These are phyloP conservation scores for Prionace glauca DNA, from an alignment of 2,797 vertebrate species.

Conservation along the genomic window DNA sequence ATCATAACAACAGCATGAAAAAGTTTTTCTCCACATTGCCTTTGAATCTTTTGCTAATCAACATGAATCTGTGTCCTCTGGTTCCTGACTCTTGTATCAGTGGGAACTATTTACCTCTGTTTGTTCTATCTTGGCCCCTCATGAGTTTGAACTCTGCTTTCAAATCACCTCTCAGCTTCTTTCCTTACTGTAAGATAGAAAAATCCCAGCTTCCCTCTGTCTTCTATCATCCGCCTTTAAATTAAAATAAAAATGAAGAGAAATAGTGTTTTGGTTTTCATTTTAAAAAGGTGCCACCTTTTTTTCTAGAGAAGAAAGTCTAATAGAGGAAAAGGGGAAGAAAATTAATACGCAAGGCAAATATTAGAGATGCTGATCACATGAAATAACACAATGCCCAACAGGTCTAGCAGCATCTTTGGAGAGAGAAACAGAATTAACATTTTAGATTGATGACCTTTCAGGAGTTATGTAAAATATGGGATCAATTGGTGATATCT, in stretches of 20 bases:
- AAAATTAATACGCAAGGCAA: neutral
- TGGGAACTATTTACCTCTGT: neutral
- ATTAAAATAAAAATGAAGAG: neutral
- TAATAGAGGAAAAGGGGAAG: neutral
- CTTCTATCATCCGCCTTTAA: neutral
- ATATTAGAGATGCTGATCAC: neutral
- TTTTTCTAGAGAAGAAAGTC: neutral
- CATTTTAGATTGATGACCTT: neutral
- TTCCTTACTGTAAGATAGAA: neutral
- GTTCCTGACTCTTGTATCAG: neutral
- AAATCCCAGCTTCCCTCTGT: neutral
- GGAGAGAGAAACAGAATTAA: neutral
- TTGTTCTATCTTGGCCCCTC: neutral
- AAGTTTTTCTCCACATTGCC: neutral
- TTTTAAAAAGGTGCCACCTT: neutral
- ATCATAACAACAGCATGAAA: neutral
- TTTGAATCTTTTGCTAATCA: neutral
- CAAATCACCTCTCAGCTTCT: neutral
- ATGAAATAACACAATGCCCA: neutral
- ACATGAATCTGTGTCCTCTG: neutral
- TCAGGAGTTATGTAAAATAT: neutral
- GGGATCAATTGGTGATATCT: neutral
- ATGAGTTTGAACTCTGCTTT: neutral
- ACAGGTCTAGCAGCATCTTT: neutral
- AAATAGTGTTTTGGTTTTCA: neutral